These are phyloP conservation scores for Parazoanthus atlanticus DNA, from an alignment of 92 coral and sea anemone species.

Conservation along the genomic window DNA sequence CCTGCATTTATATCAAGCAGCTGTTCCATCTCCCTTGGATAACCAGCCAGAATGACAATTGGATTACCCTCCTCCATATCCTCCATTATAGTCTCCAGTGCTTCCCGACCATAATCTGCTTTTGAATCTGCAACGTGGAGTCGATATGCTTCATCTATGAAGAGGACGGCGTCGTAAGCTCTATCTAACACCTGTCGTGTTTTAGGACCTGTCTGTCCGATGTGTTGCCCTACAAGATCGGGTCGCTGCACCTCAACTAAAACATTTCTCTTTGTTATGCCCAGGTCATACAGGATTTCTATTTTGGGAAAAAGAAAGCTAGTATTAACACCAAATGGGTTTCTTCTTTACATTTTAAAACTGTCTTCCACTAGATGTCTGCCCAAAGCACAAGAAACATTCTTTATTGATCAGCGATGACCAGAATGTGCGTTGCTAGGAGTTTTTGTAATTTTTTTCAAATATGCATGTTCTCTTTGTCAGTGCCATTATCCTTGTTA, in stretches of 20 bases:
- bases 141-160: constrained; percentile 1
- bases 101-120: neutral
- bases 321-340: neutral
- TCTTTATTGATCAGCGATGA: neutral
- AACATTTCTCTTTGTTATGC: neutral
- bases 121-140: neutral
- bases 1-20: neutral
- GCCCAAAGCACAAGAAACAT: neutral
- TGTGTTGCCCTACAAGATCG: constrained; percentile 9
- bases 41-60: neutral
- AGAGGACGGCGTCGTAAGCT: neutral
- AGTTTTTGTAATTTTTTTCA: neutral
- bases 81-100: constrained; percentile 17
- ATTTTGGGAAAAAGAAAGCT: neutral
- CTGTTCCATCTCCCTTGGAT: neutral
- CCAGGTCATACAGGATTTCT: neutral
- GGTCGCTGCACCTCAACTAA: constrained; percentile 8
- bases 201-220: constrained; percentile 17
- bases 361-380: neutral
- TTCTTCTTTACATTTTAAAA: neutral
- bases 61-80: neutral
- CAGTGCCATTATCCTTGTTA: neutral
- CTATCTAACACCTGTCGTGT: neutral
- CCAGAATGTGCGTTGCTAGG: neutral
- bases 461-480: neutral